Base-by-base conservation (phyloP, 2,888 invertebrate genomes). In the Gerris lacustris region DNA sequence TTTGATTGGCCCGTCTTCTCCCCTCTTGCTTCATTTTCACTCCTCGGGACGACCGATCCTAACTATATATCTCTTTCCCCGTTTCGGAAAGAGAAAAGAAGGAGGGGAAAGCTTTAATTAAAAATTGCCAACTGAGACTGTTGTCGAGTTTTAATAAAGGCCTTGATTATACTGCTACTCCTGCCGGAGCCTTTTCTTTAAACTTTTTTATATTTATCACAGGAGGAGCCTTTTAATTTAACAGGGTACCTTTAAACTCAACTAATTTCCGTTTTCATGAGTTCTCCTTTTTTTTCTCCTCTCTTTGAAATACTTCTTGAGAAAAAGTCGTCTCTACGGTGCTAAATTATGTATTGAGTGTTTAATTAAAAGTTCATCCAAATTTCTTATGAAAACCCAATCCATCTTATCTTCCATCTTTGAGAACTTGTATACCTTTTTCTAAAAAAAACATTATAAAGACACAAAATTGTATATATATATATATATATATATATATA, bases 141-240 rank as follows among this genome's bases (percentile, higher is more conserved):
- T 55, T 55, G 55, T 55, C 55, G 55, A 55, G 55, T 55, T 55
- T 55, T 55, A 55, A 55, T 55, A 55, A 55, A 55, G 55, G 55
- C 11, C 55, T 55, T 55, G 55, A 55, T 55, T 55, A 55, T 55
- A 55, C 55, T 55, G 2, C 55, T 55, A 55, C 15, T 55, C 5
- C 55, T 55, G 9, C 55, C 11, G 15, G 55, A 55, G 15, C 15
- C 55, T 55, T 55, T 55, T 55, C 55, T 55, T 55, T 55, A 55
- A 55, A 55, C 55, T 55, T 55, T 47, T 55, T 55, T 55, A 11
- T 55, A 11, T 55, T 55, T 55, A 55, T 55, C 55, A 55, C 15
- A 55, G 55, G 15, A 55, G 55, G 7, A 47, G 4, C 55, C 55
- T 55, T 55, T 55, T 55, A 55, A 55, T 55, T 55, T 55, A 55